Percentiles rank a stretch among this genome's conserved stretches.
Conservation (phyloP, 2,113 vertebrate genomes). For the Anarhynchus alexandrinus region DNA sequence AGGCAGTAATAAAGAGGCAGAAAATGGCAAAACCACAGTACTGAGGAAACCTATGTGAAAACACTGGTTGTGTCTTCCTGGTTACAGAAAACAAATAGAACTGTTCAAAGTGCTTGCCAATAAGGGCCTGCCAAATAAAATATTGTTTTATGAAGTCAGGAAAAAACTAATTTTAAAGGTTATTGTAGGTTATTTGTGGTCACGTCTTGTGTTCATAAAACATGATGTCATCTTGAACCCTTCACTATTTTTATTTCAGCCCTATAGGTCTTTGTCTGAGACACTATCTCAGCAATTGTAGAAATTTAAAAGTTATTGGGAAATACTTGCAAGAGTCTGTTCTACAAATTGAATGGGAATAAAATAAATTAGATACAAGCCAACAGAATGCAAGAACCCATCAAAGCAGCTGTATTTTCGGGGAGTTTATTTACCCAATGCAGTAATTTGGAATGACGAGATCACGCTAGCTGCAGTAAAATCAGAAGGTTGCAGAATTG, state of each 20-base stretch:
- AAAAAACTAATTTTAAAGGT: constrained; percentile 87
- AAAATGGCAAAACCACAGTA: constrained; percentile 79
- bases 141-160: constrained; percentile 86
- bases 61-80: constrained; percentile 83
- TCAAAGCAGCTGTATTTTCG: constrained; percentile 8
- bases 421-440: background rate
- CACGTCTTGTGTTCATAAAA: constrained; percentile 77
- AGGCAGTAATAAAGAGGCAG: constrained; percentile 74
- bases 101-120: constrained; percentile 74
- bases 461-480: background rate
- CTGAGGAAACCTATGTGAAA: constrained; percentile 82
- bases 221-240: constrained; percentile 78
- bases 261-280: constrained; percentile 71
- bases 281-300: constrained; percentile 59
- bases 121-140: constrained; percentile 80
- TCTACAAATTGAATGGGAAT: constrained; percentile 51
- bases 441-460: background rate
- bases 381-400: constrained; percentile 36
- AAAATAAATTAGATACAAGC: constrained; percentile 1
- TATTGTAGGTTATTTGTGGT: constrained; percentile 86
- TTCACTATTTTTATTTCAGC: constrained; percentile 75
- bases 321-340: constrained; percentile 43
- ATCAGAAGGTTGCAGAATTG: background rate
- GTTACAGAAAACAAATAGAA: constrained; percentile 86
- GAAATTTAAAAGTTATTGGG: constrained; percentile 59